A percentile compares a stretch with the other conserved stretches of the same genome.
These are phyloP conservation scores for Tetrapedia diversipes DNA, from an alignment of 2,888 invertebrate genomes.

Conservation along the genomic window DNA sequence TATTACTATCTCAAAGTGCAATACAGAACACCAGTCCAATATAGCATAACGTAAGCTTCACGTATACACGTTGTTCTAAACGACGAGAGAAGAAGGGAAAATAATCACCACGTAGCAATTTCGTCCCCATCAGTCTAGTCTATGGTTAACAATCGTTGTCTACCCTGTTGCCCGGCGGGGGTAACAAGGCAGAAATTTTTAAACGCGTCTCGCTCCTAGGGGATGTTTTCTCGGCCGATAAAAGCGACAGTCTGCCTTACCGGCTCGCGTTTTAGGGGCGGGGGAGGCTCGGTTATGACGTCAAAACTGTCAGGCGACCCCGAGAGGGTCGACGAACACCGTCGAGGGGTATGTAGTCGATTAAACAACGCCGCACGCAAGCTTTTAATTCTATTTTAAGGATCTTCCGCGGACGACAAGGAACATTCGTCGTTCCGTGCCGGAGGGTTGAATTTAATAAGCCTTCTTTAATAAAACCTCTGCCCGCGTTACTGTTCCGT, in stretches of 20 bases:
- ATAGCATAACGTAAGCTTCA: too few relatives aligned
- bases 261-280: conserved; percentile 30
- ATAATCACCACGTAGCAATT: neutral
- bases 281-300: conserved; percentile 36
- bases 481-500: neutral
- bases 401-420: conserved; percentile 40
- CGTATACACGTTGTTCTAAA: too few relatives aligned
- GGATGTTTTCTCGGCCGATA: conserved; percentile 35
- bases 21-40: too few relatives aligned
- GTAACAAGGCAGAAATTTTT: conserved; percentile 34
- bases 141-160: conserved; percentile 30
- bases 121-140: conserved; percentile 10
- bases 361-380: conserved; percentile 54
- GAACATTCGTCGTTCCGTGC: conserved; percentile 26
- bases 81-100: neutral
- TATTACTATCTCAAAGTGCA: too few relatives aligned
- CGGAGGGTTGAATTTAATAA: conserved; percentile 15
- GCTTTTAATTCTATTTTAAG: conserved; percentile 54
- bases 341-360: conserved; percentile 44
- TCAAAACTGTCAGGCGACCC: conserved; percentile 56
- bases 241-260: conserved; percentile 48
- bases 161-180: neutral
- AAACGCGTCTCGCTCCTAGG: conserved; percentile 32
- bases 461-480: conserved; percentile 5
- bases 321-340: conserved; percentile 52